Evolutionary conservation across 2,113 vertebrate species (phyloP).

Genomic region (Acrocephalus arundinaceus): DNA sequence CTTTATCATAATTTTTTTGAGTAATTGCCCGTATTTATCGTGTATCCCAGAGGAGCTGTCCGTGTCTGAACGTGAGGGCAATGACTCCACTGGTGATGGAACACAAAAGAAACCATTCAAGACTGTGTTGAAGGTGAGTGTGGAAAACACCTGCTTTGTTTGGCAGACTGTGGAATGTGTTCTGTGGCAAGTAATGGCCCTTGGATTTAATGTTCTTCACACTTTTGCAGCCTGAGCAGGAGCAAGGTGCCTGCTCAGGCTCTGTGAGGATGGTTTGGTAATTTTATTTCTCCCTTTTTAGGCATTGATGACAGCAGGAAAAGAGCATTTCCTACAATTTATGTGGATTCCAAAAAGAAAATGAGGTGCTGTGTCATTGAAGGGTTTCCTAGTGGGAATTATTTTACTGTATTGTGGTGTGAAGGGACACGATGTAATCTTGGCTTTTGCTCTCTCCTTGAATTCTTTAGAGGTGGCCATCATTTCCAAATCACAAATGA

Average conservation of each 20-base stretch:
- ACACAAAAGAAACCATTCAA: slow-evolving; percentile 91
- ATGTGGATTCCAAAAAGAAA: slow-evolving; percentile 91
- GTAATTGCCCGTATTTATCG: neutral
- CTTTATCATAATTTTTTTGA: fast-evolving
- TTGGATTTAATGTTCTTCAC: fast-evolving
- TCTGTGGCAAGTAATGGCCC: neutral
- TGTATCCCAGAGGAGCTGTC: slow-evolving; percentile 83
- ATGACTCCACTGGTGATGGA: slow-evolving; percentile 85
- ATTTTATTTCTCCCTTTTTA: slow-evolving; percentile 8
- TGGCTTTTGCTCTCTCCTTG: neutral
- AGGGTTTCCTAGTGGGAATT: neutral
- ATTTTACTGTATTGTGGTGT: neutral
- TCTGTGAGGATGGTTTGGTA: neutral
- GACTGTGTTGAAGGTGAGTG: slow-evolving; percentile 83
- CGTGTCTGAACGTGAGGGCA: slow-evolving; percentile 89
- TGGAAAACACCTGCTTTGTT: neutral
- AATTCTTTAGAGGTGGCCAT: slow-evolving; percentile 83
- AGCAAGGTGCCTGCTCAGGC: neutral
- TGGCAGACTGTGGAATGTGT: neutral
- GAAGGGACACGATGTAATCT: neutral
- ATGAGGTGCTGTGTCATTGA: slow-evolving; percentile 78
- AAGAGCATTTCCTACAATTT: slow-evolving; percentile 91
- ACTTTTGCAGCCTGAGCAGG: neutral
- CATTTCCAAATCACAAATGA: slow-evolving; percentile 97
- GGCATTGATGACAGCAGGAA: slow-evolving; percentile 87